A percentile compares a stretch with the other conserved stretches of the same genome.
These are phyloP conservation scores for Nomada fabriciana DNA, from an alignment of 2,888 invertebrate genomes.

Conservation along the genomic window DNA sequence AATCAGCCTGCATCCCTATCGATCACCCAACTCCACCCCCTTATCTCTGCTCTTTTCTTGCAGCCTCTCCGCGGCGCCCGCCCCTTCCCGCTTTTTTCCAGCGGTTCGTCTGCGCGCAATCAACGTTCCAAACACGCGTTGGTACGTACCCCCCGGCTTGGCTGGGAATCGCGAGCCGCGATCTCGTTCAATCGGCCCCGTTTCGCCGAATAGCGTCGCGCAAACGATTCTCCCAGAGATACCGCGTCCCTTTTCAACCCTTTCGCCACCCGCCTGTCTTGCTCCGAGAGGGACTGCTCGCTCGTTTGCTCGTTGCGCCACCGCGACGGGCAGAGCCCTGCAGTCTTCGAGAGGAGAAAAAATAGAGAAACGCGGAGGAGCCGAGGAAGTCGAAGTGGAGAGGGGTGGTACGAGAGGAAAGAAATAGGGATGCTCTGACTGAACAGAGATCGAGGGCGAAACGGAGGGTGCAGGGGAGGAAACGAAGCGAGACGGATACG, in stretches of 20 bases:
- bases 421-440: not conserved
- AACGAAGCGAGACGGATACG: constrained; percentile 6
- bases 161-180: constrained; percentile 15
- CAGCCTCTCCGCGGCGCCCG: not conserved
- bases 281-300: not conserved
- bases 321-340: constrained; percentile 32
- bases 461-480: not conserved
- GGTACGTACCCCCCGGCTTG: constrained; percentile 23
- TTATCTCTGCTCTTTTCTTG: constrained; percentile 22
- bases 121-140: constrained; percentile 46
- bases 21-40: constrained; percentile 37
- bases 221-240: constrained; percentile 53
- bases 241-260: constrained; percentile 45
- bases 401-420: not conserved
- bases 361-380: not conserved
- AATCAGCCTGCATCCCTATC: constrained; percentile 43
- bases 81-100: constrained; percentile 10
- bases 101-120: constrained; percentile 40
- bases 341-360: constrained; percentile 39
- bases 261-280: constrained; percentile 25
- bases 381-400: not conserved
- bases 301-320: constrained; percentile 59
- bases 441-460: constrained; percentile 34
- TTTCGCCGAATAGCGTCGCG: constrained; percentile 51
- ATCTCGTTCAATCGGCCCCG: constrained; percentile 48